Evolutionary conservation across 2,888 invertebrate genomes (phyloP).

Genomic region (Disparrhopalites patrizii): DNA sequence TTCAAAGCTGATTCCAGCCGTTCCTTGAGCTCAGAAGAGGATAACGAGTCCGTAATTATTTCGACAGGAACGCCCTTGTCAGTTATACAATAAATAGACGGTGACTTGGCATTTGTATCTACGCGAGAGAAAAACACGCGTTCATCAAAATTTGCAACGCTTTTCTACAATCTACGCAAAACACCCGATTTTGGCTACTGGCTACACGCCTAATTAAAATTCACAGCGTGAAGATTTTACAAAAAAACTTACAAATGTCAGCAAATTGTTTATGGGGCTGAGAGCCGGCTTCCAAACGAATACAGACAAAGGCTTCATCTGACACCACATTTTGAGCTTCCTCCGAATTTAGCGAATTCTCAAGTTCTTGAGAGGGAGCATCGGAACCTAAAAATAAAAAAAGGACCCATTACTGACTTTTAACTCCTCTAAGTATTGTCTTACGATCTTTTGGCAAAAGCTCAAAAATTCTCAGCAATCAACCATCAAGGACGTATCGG

Average conservation of each 20-base stretch:
- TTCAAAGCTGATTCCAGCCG: conserved; percentile 64
- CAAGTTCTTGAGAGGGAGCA: conserved; percentile 65
- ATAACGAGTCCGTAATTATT: conserved; percentile 64
- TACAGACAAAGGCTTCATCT: conserved; percentile 63
- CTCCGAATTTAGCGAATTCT: conserved; percentile 60
- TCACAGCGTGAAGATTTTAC: too few species aligned
- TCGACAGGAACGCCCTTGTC: conserved; percentile 74
- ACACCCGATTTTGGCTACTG: too few species aligned
- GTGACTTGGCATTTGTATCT: conserved; percentile 51
- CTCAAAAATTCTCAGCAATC: neutral
- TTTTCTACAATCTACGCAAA: too few species aligned
- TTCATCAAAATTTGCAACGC: too few species aligned
- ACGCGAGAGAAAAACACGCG: too few species aligned
- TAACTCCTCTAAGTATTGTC: neutral
- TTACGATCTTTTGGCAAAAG: neutral
- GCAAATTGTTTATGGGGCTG: conserved; percentile 59
- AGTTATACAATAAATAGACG: conserved; percentile 83
- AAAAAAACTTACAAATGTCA: conserved; percentile 53
- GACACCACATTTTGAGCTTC: conserved; percentile 52
- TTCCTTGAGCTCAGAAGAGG: conserved; percentile 59
- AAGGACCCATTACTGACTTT: neutral
- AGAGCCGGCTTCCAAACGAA: conserved; percentile 71
- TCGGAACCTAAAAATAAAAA: conserved; percentile 62
- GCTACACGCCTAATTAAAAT: too few species aligned
- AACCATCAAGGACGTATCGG: conserved; percentile 1